Base-by-base conservation (phyloP, 2,888 invertebrate species). In the Serripes groenlandicus region DNA sequence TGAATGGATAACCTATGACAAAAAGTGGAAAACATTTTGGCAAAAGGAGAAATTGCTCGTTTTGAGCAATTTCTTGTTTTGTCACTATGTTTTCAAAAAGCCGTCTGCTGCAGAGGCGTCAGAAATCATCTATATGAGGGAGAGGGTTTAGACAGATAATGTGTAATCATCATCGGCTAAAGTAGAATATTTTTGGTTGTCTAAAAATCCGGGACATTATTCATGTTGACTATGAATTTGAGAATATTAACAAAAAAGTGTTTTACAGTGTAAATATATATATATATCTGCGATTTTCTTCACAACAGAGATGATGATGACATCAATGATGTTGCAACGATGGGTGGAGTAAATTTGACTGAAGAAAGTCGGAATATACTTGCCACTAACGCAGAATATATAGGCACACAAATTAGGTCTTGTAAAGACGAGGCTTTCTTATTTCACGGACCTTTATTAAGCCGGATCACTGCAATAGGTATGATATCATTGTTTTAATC, bases 311-410 rank as follows among this genome's bases (percentile, higher is more conserved):
- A 97, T 60, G 98, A 98, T 93, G 99, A 99, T 94, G 99, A 99
- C 94, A 98, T 99, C 92, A 99, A 99, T 93, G 99, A 99, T 95
- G 99, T 99, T 21, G 99, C 99, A 37, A 98, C 99, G 15, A 99
- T 99, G 99, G 99, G 99, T 86, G 99, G 99, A 71, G 99, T 99
- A 75, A 99, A 99, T 95, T 96, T 99, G 92, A 97, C 97, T 0
- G 99, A 99, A 95, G 99, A 99, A 95, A 97, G 97, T 52, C 98
- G 98, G 94, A 97, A 98, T 94, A 99, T 99, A 92, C 96, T 99
- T 82, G 98, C 98, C 21, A 93, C 97, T 23, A 95, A 94, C 88
- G 97, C 98, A 1, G 98, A 98, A 92, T 96, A 97, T 94, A 97
- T 98, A 87, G 98, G 98, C 34, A 97, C 97, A 0, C 98, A 98